These are phyloP conservation scores for Somateria mollissima DNA, from an alignment of 2,797 vertebrate species.

Conservation along the genomic window DNA sequence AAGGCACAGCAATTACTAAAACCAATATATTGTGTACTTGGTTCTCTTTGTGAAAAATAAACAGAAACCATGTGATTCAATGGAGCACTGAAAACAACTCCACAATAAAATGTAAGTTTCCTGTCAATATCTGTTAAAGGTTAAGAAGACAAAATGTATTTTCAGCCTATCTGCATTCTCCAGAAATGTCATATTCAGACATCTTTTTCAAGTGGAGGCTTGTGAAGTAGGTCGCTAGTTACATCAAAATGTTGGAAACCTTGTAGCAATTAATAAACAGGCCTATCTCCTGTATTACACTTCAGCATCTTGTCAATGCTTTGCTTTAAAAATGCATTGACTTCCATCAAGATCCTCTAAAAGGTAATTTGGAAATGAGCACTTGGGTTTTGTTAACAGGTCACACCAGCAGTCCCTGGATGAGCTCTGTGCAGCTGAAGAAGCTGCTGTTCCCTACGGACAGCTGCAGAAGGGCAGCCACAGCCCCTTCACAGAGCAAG, in stretches of 20 bases:
- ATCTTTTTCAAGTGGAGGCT: background rate
- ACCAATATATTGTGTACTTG: background rate
- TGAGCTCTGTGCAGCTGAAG: background rate
- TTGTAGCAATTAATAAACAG: background rate
- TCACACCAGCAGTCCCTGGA: background rate
- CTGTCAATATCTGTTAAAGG: background rate
- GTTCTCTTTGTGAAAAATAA: background rate
- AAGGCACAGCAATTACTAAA: background rate
- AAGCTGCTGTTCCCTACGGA: rapidly evolving
- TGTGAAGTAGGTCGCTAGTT: background rate
- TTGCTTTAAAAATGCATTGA: background rate
- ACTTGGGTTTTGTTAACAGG: background rate
- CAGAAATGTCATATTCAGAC: background rate
- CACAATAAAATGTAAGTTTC: background rate
- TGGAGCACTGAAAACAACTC: background rate
- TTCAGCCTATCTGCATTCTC: background rate
- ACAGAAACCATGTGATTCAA: background rate
- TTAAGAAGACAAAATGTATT: background rate
- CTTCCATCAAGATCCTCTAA: background rate
- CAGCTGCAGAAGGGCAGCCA: background rate
- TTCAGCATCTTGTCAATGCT: background rate
- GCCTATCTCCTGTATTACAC: background rate
- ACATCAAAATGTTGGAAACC: background rate
- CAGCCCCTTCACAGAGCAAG: background rate
- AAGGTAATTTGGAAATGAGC: background rate